These are phyloP conservation scores for Carpatolechia fugitivella DNA, from an alignment of 2,888 invertebrate species.

Conservation along the genomic window DNA sequence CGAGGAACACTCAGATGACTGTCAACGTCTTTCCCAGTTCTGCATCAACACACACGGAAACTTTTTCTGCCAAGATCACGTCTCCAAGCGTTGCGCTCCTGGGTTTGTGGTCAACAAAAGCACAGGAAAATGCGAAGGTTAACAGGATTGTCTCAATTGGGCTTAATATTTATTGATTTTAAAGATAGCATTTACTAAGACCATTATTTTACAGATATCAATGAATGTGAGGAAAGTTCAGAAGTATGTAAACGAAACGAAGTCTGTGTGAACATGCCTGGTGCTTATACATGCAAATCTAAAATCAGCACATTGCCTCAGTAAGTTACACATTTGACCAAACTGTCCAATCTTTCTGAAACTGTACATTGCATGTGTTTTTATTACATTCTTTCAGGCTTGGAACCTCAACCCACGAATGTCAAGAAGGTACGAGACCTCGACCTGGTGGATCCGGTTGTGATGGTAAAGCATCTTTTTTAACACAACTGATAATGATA, in stretches of 20 bases:
- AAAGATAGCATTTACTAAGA: no score
- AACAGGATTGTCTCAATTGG: no score
- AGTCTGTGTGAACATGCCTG: constrained; percentile 90
- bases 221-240: constrained; percentile 88
- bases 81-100: constrained; percentile 80
- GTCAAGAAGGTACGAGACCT: constrained; percentile 80
- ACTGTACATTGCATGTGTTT: not conserved
- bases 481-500: no score
- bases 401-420: constrained; percentile 60
- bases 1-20: constrained; percentile 80
- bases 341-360: not conserved
- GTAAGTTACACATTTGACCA: constrained; percentile 49
- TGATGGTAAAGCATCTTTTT: constrained; percentile 57
- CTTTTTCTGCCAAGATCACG: constrained; percentile 84
- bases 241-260: constrained; percentile 89
- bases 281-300: constrained; percentile 89
- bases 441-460: constrained; percentile 80
- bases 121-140: constrained; percentile 80
- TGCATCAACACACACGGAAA: constrained; percentile 86
- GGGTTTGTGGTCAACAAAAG: constrained; percentile 80
- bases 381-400: constrained; percentile 34
- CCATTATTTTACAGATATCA: constrained; percentile 83
- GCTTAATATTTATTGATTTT: no score
- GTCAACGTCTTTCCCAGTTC: constrained; percentile 81
- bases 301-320: constrained; percentile 70